Evolutionary conservation across 2,888 invertebrate species (phyloP).

Genomic region (Microplitis deprimator): DNA sequence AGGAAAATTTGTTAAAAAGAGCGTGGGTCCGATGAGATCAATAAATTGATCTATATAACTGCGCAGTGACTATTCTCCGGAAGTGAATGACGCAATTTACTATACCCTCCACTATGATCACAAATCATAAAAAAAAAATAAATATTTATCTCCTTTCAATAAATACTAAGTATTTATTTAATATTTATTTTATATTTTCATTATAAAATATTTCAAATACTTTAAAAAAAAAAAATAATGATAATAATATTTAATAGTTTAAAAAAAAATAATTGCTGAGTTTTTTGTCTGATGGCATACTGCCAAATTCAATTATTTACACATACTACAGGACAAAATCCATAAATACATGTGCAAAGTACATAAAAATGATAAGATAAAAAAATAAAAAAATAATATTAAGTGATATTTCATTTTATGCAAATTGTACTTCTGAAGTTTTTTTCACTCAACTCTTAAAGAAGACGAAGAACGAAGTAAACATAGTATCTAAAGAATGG

Average conservation of each 20-base stretch:
- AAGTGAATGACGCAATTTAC: constrained; percentile 49
- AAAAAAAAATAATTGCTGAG: not conserved
- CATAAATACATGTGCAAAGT: not conserved
- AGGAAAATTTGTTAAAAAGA: constrained; percentile 29
- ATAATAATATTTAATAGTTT: constrained; percentile 1
- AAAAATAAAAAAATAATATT: not conserved
- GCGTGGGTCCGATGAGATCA: constrained; percentile 15
- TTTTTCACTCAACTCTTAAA: not conserved
- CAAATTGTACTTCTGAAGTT: not conserved
- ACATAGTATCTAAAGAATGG: too few relatives aligned
- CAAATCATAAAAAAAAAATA: not conserved
- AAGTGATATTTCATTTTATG: not conserved
- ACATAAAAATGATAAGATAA: not conserved
- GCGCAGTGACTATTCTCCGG: constrained; percentile 37
- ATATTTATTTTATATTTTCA: too few relatives aligned
- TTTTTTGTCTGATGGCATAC: constrained; percentile 3
- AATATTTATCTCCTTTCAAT: not conserved
- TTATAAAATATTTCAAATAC: not conserved
- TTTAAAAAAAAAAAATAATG: not conserved
- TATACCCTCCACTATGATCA: not conserved
- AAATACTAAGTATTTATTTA: too few relatives aligned
- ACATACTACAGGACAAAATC: not conserved
- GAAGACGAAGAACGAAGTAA: not conserved
- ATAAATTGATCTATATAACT: constrained; percentile 24
- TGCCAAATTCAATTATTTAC: constrained; percentile 11